Percentiles rank a stretch among this genome's conserved stretches.
Conservation (phyloP, 2,797 vertebrate species). For the Anguilla obscura region DNA sequence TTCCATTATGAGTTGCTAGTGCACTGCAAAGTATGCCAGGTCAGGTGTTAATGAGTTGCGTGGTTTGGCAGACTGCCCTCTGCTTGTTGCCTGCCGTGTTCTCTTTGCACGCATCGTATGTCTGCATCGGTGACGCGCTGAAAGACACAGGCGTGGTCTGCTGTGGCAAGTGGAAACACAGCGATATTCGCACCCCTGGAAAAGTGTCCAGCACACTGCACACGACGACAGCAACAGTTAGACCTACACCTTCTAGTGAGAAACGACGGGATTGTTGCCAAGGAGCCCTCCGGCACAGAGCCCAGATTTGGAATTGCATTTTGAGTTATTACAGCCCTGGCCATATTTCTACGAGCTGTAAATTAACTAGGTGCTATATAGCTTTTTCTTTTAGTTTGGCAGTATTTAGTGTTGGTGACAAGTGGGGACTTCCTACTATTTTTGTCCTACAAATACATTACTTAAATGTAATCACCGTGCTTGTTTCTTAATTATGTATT, state of each 20-base stretch:
- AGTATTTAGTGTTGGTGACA: conserved; percentile 18
- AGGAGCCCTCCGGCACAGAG: conserved; percentile 9
- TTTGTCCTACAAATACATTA: neutral
- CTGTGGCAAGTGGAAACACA: neutral
- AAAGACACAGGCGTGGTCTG: neutral
- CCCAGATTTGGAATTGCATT: conserved; percentile 36
- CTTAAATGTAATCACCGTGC: neutral
- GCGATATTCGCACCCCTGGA: conserved; percentile 26
- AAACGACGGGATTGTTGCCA: conserved; percentile 26
- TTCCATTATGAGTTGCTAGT: neutral
- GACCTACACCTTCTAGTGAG: neutral
- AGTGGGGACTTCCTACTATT: conserved; percentile 9
- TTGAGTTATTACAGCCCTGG: conserved; percentile 32
- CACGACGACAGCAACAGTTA: conserved; percentile 15
- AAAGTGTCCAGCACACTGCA: conserved; percentile 18
- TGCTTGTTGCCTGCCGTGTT: neutral
- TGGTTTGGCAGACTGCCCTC: neutral
- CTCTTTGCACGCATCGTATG: conserved; percentile 3
- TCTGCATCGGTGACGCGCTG: neutral
- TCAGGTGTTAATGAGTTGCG: neutral
- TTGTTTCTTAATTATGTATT: neutral
- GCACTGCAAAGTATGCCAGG: neutral
- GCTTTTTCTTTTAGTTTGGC: neutral
- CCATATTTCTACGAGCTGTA: conserved; percentile 25
- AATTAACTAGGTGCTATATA: conserved; percentile 22